Evolutionary conservation across 2,113 vertebrate species (phyloP).

Genomic region (Xerus inauris): DNA sequence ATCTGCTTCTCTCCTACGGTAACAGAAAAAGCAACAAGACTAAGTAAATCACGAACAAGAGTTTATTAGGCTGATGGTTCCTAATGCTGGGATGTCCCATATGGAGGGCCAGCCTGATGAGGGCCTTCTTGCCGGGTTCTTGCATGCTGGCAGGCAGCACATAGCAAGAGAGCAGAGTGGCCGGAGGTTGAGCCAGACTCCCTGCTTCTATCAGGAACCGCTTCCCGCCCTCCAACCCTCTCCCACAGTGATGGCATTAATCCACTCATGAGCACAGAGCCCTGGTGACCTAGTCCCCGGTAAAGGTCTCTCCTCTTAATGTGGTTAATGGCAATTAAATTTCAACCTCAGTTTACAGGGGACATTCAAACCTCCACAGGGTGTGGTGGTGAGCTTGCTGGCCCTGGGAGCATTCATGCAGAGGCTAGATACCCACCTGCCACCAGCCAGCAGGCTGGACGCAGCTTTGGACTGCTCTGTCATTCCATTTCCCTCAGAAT

Average conservation of each 20-base stretch:
- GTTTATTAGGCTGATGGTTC: neutral
- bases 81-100: neutral
- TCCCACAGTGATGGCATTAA: neutral
- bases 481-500: fast-evolving
- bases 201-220: neutral
- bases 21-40: neutral
- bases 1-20: neutral
- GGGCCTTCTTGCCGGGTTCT: too few species aligned
- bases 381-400: neutral
- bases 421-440: neutral
- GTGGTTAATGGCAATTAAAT: too few species aligned
- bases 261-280: neutral
- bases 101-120: too few species aligned
- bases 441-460: fast-evolving
- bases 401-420: neutral
- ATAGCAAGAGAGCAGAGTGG: too few species aligned
- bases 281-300: neutral
- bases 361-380: too few species aligned
- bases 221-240: neutral
- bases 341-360: too few species aligned
- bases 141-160: too few species aligned
- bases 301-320: neutral
- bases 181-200: too few species aligned
- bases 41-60: neutral
- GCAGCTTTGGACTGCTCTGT: fast-evolving